Percentiles rank a stretch among this genome's conserved stretches.
These are phyloP conservation scores for Schrankia costaestrigalis DNA, from an alignment of 2,888 invertebrate genomes.

Conservation along the genomic window DNA sequence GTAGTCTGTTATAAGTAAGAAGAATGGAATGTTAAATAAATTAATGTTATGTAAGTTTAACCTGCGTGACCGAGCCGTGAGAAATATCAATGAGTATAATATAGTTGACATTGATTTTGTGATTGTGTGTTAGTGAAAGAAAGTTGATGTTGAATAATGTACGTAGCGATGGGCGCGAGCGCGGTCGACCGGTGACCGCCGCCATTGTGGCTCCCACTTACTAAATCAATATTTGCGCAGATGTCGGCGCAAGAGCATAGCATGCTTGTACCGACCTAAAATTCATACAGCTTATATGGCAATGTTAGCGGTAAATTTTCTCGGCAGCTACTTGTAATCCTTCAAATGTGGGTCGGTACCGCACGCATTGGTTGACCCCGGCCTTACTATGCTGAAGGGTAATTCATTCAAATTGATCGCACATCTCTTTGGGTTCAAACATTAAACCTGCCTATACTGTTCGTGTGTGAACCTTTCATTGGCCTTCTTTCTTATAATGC, in stretches of 20 bases:
- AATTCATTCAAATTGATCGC: slow-evolving; percentile 64
- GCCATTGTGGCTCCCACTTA: slow-evolving; percentile 72
- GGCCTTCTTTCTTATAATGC: too few species aligned
- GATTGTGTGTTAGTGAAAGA: slow-evolving; percentile 44
- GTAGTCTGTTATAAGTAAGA: slow-evolving; percentile 17
- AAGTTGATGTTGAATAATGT: slow-evolving; percentile 36
- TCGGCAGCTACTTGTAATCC: slow-evolving; percentile 78
- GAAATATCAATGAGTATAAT: slow-evolving; percentile 41
- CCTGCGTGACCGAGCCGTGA: slow-evolving; percentile 28
- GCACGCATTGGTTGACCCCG: slow-evolving; percentile 75
- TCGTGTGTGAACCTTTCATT: too few species aligned
- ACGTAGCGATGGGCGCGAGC: slow-evolving; percentile 39
- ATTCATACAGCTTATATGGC: slow-evolving; percentile 80
- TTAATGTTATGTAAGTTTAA: slow-evolving; percentile 21
- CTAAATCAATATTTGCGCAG: slow-evolving; percentile 81
- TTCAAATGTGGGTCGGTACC: slow-evolving; percentile 77
- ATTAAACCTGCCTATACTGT: too few species aligned
- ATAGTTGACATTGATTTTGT: slow-evolving; percentile 45
- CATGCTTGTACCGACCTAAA: slow-evolving; percentile 79
- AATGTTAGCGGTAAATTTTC: slow-evolving; percentile 80
- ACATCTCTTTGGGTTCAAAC: slow-evolving; percentile 37
- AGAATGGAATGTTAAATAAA: slow-evolving; percentile 20
- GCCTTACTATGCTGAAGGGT: slow-evolving; percentile 59
- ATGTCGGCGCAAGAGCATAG: slow-evolving; percentile 78
- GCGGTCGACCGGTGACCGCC: slow-evolving; percentile 44